A percentile compares a stretch with the other conserved stretches of the same genome.
These are phyloP conservation scores for Lissocephala sabroskyi DNA, from an alignment of 2,888 invertebrate genomes.

Conservation along the genomic window DNA sequence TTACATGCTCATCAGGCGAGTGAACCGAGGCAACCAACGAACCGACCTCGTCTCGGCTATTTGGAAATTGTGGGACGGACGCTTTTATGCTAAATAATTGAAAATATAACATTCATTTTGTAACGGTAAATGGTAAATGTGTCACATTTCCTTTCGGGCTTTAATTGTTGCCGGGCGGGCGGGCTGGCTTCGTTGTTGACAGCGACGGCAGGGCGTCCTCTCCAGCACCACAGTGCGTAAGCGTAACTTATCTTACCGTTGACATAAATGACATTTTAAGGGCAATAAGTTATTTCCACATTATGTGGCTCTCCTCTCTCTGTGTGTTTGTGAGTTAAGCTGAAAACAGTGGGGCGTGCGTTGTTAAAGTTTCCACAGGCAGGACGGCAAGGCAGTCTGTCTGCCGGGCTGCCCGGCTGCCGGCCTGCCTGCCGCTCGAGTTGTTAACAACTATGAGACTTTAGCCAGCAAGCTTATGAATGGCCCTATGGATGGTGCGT, in stretches of 20 bases:
- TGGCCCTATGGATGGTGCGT: conserved; percentile 22
- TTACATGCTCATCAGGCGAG: conserved; percentile 25
- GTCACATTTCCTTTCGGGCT: conserved; percentile 59
- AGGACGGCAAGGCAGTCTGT: too few relatives aligned
- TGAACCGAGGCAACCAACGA: not conserved
- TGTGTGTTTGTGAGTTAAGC: conserved; percentile 19
- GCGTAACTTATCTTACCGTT: conserved; percentile 67
- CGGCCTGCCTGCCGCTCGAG: conserved; percentile 40
- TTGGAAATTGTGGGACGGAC: too few relatives aligned
- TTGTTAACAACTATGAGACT: conserved; percentile 66
- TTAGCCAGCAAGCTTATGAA: conserved; percentile 60
- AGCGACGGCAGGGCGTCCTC: conserved; percentile 1
- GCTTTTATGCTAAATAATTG: conserved; percentile 59
- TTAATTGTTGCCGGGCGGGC: conserved; percentile 50
- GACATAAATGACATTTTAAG: conserved; percentile 66
- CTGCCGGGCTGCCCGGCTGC: conserved; percentile 14
- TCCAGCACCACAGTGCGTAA: conserved; percentile 49
- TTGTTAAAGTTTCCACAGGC: conserved; percentile 34
- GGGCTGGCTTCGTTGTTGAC: not conserved
- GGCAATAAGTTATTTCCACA: conserved; percentile 65
- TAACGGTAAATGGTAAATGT: conserved; percentile 46
- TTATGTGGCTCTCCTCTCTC: conserved; percentile 42
- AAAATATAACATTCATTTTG: conserved; percentile 44
- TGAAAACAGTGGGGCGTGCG: conserved; percentile 28
- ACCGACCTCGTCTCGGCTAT: not conserved